These are phyloP conservation scores for Drosophila navojoa DNA, from an alignment of 1,140 invertebrate species.

Conservation along the genomic window DNA sequence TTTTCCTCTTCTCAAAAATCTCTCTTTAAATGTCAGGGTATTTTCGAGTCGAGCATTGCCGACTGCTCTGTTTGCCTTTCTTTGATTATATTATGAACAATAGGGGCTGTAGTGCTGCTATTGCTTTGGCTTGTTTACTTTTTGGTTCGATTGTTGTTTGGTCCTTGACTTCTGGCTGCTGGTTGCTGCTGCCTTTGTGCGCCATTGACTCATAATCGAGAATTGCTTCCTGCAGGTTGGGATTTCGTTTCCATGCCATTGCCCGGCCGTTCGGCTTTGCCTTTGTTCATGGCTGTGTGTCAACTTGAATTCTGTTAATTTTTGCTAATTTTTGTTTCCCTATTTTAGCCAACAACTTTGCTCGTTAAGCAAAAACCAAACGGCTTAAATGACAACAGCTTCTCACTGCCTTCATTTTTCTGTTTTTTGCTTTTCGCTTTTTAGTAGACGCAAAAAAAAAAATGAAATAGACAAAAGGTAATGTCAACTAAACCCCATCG, in stretches of 20 bases:
- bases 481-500: constrained; percentile 33
- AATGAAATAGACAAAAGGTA: constrained; percentile 2
- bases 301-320: constrained; percentile 45
- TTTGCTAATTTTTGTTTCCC: constrained; percentile 44
- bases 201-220: constrained; percentile 49
- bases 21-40: too few species aligned
- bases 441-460: not conserved
- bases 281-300: constrained; percentile 11
- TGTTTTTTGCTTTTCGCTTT: not conserved
- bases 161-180: constrained; percentile 26
- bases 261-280: constrained; percentile 2
- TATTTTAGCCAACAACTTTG: constrained; percentile 29
- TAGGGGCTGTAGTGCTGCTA: constrained; percentile 23
- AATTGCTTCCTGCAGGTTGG: constrained; percentile 21
- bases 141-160: constrained; percentile 34
- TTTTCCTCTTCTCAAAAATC: too few species aligned
- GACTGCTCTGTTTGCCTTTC: too few species aligned
- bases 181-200: constrained; percentile 21
- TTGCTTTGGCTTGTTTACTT: constrained; percentile 37
- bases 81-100: constrained; percentile 33
- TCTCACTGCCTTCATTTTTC: not conserved
- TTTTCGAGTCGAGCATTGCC: too few species aligned
- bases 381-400: constrained; percentile 38
- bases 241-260: constrained; percentile 31
- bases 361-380: constrained; percentile 29